A percentile compares a stretch with the other conserved stretches of the same genome.
Conservation (phyloP, 2,888 invertebrate genomes). For the Dasysyrphus albostriatus region DNA sequence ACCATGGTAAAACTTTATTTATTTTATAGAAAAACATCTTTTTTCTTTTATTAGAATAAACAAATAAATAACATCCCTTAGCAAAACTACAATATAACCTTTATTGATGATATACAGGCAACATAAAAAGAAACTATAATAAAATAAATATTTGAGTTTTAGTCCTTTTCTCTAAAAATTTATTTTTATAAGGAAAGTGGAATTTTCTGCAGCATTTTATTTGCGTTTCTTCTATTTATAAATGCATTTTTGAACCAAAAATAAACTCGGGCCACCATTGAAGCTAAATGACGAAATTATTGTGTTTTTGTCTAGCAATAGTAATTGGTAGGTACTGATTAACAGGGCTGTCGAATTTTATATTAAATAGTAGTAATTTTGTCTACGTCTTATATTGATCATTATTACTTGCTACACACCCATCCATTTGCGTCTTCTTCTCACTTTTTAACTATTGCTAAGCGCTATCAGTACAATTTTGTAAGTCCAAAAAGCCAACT, state of each 20-base stretch:
- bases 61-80: not conserved
- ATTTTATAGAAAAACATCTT: not conserved
- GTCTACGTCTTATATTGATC: too few relatives aligned
- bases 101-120: not conserved
- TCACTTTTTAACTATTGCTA: too few relatives aligned
- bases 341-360: not conserved
- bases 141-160: not conserved
- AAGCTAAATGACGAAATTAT: slow-evolving; percentile 43
- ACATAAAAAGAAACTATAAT: not conserved
- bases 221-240: slow-evolving; percentile 52
- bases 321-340: not conserved
- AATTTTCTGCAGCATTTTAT: slow-evolving; percentile 38
- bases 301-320: slow-evolving; percentile 44
- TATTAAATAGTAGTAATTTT: too few relatives aligned
- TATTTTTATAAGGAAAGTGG: slow-evolving; percentile 33
- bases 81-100: not conserved
- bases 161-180: slow-evolving; percentile 7
- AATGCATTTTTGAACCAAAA: slow-evolving; percentile 42
- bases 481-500: too few relatives aligned
- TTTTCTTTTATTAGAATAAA: not conserved
- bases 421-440: too few relatives aligned
- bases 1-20: not conserved
- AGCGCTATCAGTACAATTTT: too few relatives aligned
- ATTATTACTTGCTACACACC: too few relatives aligned
- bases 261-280: slow-evolving; percentile 33